These are phyloP conservation scores for Oncorhynchus kisutch DNA, from an alignment of 2,113 vertebrate genomes.

Conservation along the genomic window DNA sequence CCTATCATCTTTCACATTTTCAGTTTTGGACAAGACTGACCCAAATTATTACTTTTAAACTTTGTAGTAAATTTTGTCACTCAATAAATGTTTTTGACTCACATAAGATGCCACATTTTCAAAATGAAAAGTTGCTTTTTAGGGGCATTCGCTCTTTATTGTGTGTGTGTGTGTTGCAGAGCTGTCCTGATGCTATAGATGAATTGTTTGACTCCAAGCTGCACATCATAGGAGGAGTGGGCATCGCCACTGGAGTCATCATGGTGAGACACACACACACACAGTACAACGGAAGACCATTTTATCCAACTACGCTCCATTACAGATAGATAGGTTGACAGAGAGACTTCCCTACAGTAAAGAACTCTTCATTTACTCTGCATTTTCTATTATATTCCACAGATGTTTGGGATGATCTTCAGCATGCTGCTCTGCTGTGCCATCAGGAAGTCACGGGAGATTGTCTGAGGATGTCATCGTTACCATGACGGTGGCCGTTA, in stretches of 20 bases:
- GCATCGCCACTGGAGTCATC: constrained; percentile 82
- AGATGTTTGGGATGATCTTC: constrained; percentile 96
- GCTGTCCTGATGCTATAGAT: constrained; percentile 79
- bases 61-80: too few species aligned
- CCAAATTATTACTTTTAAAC: too few species aligned
- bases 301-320: not conserved
- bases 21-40: too few species aligned
- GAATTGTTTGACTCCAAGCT: constrained; percentile 85
- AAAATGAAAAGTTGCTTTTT: too few species aligned
- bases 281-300: too few species aligned
- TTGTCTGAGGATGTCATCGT: constrained; percentile 76
- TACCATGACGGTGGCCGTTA: constrained; percentile 23
- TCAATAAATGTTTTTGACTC: too few species aligned
- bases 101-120: too few species aligned
- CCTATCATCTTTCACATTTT: too few species aligned
- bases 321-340: not conserved
- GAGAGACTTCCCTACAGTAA: not conserved
- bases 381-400: constrained; percentile 18
- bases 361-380: not conserved
- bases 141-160: not conserved
- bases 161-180: constrained; percentile 59
- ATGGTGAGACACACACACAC: constrained; percentile 77
- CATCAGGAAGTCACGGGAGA: constrained; percentile 87
- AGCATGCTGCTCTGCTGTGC: constrained; percentile 94
- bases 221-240: constrained; percentile 86